Evolutionary conservation across 1,140 invertebrate species (phyloP), one percentile per base, ranked within the genome.

Genomic region (Stenopsyche tienmushanensis): DNA sequence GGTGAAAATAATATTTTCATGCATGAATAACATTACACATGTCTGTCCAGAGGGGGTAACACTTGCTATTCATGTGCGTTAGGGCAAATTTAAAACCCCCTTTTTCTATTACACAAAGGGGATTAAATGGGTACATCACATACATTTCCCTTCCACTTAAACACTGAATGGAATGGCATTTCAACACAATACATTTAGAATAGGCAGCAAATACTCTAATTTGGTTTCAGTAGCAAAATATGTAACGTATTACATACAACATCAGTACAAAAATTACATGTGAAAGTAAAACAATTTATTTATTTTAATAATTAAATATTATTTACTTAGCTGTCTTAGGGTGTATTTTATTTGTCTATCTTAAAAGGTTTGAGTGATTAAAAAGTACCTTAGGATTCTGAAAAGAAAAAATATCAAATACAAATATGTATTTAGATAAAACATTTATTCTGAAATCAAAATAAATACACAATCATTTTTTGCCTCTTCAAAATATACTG

Each of bases 51-150:
- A 41, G 42, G 58, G 58, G 58, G 58, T 60, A 41, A 20, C 45
- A 29, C 24, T 49, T 24, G 10, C 42, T 29, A 47, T 49, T 60
- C 45, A 60, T 49, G 41, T n/a, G 26, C 15, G 15, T 25, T 20
- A 44, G 58, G 58, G 58, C 41, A 41, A 47, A 41, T 47, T 47
- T 58, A 60, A 49, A 60, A 24, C 58, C 60, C 64, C 49, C 20
- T 39, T 52, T 65, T 60, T 66, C 64, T 63, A 65, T 65, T 66
- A 64, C 64, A 64, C 64, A 70, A 59, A 64, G 64, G 64, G 60
- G 67, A 70, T 66, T 70, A 66, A 70, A 66, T 66, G 62, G 58
- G 57, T 55, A 64, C 64, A 62, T 60, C 47, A 29, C 59, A 64
- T 54, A 63, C 60, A 44, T 39, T 54, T 58, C 60, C 58, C 44